Conservation (phyloP, 2,113 vertebrate species). For the Diadophis punctatus region DNA sequence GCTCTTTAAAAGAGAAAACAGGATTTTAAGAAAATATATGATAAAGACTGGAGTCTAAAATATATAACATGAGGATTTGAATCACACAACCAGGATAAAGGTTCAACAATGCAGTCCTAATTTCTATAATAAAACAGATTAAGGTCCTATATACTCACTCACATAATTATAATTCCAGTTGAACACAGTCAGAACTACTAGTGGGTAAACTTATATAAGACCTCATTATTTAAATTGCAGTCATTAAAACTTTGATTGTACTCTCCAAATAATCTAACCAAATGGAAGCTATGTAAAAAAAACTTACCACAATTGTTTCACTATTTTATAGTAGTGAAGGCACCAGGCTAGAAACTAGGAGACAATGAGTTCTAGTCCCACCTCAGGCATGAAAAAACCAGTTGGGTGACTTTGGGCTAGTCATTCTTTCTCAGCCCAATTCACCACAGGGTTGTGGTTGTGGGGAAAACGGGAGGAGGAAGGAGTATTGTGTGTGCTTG, state of each 20-base stretch:
- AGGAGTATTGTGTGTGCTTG: background rate
- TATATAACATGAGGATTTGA: background rate
- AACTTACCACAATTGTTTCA: background rate
- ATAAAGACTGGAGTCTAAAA: background rate
- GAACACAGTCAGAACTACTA: background rate
- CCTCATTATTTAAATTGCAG: background rate
- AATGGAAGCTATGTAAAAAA: rapidly evolving
- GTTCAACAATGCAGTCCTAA: background rate
- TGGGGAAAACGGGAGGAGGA: background rate
- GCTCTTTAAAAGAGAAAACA: slow-evolving; percentile 1
- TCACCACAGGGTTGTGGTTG: background rate
- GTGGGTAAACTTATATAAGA: background rate
- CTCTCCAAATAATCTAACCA: background rate
- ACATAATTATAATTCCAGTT: background rate
- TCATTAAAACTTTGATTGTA: background rate
- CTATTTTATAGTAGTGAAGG: background rate
- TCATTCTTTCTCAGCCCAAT: background rate
- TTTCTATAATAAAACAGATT: rapidly evolving
- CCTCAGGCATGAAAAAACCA: background rate
- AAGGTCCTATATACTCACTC: background rate
- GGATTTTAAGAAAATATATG: background rate
- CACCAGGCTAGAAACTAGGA: background rate
- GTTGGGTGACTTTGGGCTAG: background rate
- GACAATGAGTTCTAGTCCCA: background rate
- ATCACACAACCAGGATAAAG: background rate